Conservation (phyloP, 2,888 invertebrate species). For the Coremacera marginata region DNA sequence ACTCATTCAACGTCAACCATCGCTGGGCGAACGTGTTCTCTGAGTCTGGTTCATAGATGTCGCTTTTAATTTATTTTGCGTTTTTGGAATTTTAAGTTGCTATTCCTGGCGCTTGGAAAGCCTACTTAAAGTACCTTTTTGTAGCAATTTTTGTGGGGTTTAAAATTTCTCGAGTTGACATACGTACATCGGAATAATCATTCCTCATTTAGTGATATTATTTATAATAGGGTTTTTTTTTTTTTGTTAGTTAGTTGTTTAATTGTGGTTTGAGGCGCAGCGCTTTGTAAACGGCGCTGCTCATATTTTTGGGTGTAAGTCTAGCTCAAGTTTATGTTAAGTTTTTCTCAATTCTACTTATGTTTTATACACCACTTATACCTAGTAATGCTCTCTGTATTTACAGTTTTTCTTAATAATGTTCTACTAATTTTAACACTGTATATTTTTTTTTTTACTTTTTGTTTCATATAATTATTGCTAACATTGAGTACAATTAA, state of each 20-base stretch:
- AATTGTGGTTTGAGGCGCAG: background rate
- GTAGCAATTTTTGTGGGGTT: slow-evolving; percentile 39
- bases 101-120: slow-evolving; percentile 70
- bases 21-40: slow-evolving; percentile 68
- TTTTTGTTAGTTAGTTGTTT: background rate
- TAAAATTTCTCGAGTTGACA: background rate
- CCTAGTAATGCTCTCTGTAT: background rate
- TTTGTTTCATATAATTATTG: background rate
- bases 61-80: slow-evolving; percentile 58
- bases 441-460: background rate
- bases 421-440: background rate
- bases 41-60: slow-evolving; percentile 56
- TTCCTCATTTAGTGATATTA: slow-evolving; percentile 62
- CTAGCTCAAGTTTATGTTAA: slow-evolving; percentile 34
- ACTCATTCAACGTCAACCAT: slow-evolving; percentile 67
- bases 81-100: slow-evolving; percentile 70
- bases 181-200: background rate
- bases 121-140: slow-evolving; percentile 12
- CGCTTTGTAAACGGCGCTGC: background rate
- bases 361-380: slow-evolving; percentile 4
- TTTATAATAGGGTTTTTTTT: slow-evolving; percentile 54
- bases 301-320: slow-evolving; percentile 35
- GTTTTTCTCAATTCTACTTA: background rate
- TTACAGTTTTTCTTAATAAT: background rate
- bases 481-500: too few relatives aligned